Evolutionary conservation across 1,140 invertebrate genomes (phyloP), one percentile per base, ranked within the genome.

Genomic region (Dolichoris vasculosae): DNA sequence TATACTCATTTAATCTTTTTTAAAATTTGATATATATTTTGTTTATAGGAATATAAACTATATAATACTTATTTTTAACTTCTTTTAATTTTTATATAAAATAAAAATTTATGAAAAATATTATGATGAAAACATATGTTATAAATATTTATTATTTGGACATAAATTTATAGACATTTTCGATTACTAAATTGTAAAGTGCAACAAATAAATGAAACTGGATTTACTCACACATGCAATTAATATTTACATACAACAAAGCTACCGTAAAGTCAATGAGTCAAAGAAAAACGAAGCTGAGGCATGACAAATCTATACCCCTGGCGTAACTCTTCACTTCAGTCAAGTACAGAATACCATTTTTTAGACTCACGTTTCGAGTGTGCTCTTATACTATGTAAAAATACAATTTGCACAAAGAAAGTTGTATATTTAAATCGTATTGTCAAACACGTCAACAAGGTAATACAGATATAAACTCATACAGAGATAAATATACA

Each of bases 331-430:
- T 38, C 67, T 0, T 17, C 35, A 69, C 35, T 15, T 69, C 8
- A 20, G 3, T 38, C 67, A 38, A 32, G 35, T 35, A 20, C 67
- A 4, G 11, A 69, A 20, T 20, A 38, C 15, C 15, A 69, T 69
- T 17, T 69, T 38, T 17, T 69, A 38, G 35, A 8, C 20, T 11
- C 35, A 38, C 32, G 20, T 17, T 38, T 6, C 15, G 32, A 15
- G 15, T 20, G 43, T 55, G 40, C 75, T 55, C n/a, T 77, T 55
- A 55, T 30, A 26, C 46, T 46, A 35, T 48, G 75, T 55, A 15
- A 77, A 55, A 79, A 40, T 63, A 55, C 9, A 40, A 38, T 59
- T 79, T 35, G 77, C 51, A 40, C 77, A 9, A 63, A 79, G 32
- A 20, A 38, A 40, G 32, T 63, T 9, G 77, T 20, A 55, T 2